Percentiles rank a stretch among this genome's conserved stretches.
phyloP scores from a whole-genome alignment of 2,797 vertebrate genomes.

The Acipenser oxyrinchus region DNA sequence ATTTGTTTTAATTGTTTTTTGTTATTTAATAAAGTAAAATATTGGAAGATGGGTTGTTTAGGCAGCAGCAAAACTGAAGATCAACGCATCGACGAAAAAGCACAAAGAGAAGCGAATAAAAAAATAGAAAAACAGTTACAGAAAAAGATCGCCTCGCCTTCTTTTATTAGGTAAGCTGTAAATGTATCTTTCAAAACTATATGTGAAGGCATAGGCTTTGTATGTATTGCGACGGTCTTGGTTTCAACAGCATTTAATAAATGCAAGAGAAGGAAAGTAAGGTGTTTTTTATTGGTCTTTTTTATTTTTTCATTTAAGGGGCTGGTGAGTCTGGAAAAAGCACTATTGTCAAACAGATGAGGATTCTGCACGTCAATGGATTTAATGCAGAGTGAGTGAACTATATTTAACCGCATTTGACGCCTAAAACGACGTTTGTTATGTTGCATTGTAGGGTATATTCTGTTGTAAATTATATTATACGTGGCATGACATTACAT shows the following conservation, averaged over 20 bases:
- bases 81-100: slow-evolving; percentile 95
- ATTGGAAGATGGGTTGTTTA: slow-evolving; percentile 91
- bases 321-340: slow-evolving; percentile 97
- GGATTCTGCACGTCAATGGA: slow-evolving; percentile 93
- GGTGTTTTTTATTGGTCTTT: slow-evolving; percentile 19
- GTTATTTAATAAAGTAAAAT: slow-evolving; percentile 48
- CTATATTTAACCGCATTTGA: slow-evolving; percentile 12
- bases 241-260: slow-evolving; percentile 22
- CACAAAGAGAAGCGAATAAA: slow-evolving; percentile 94
- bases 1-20: slow-evolving; percentile 14
- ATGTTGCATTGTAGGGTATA: background rate
- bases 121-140: slow-evolving; percentile 96
- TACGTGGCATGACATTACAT: slow-evolving; percentile 4
- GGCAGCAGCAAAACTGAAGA: slow-evolving; percentile 97
- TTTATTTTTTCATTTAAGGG: slow-evolving; percentile 57
- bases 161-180: slow-evolving; percentile 83
- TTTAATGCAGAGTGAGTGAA: slow-evolving; percentile 89
- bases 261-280: background rate
- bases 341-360: slow-evolving; percentile 97
- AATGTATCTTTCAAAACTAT: slow-evolving; percentile 15
- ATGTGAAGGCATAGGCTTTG: slow-evolving; percentile 58
- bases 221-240: slow-evolving; percentile 40
- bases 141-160: slow-evolving; percentile 88
- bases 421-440: background rate
- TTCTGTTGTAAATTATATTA: background rate